Evolutionary conservation across 2,113 vertebrate species (phyloP), one percentile per base, ranked within the genome.

Genomic region (Condylura cristata): DNA sequence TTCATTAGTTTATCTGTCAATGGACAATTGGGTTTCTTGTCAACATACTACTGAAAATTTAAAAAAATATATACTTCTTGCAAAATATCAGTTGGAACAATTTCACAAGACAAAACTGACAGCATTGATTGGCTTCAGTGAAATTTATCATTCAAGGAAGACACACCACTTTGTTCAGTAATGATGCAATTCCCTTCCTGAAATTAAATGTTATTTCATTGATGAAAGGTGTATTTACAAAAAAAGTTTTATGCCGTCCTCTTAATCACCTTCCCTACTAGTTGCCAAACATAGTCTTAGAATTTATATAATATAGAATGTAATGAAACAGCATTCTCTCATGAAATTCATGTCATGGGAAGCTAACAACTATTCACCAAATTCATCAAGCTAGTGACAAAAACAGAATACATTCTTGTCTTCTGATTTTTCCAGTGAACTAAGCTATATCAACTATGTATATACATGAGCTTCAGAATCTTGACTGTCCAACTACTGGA

Each of bases 31-130:
- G 4, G 8, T 65, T 78, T 58, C 39, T 94, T 93, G 18, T 22
- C 65, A 68, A n/a, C n/a, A 41, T 37, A 18, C 34, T 82, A 26
- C 44, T 71, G 81, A 80, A 90, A 71, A 3, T 80, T 85, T 63
- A 39, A 17, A 32, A 44, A 95, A 80, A 39, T 14, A 58, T 83
- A n/a, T 34, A 93, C 95, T 91, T 86, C 37, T 94, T 91, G 8
- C 89, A 79, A 83, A 82, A 61, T 44, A 28, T 39, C 79, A 44
- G 60, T 30, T 71, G 63, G 32, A 80, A 91, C 93, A 71, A 26
- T 16, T 82, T 56, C 39, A 18, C 14, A 90, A 61, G 75, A 71
- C 66, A 91, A 89, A 89, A 87, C 30, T 39, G n/a, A 56, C 5
- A 89, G 9, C 12, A 1, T 90, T 87, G 44, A 1, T 90, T 87